These are phyloP conservation scores for Toxonevra muliebris DNA, from an alignment of 2,888 invertebrate species.

Conservation along the genomic window DNA sequence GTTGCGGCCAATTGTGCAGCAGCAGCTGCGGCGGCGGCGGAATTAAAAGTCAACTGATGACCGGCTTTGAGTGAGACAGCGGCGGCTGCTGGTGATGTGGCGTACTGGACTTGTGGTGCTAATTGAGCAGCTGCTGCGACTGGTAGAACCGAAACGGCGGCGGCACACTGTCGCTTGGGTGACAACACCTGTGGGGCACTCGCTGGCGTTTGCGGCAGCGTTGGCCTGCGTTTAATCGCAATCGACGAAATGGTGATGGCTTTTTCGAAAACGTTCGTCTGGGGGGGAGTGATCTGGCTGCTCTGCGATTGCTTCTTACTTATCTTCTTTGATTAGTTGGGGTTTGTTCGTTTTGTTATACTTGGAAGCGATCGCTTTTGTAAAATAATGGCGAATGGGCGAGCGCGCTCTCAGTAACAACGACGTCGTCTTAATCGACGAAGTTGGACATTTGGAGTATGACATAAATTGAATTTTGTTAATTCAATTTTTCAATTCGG, in stretches of 20 bases:
- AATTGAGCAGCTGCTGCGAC: constrained; percentile 60
- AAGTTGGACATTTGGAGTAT: too few species aligned
- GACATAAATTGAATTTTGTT: too few species aligned
- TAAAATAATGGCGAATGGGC: too few species aligned
- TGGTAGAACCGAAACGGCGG: constrained; percentile 63
- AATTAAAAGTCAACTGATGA: constrained; percentile 54
- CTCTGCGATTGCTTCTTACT: not conserved
- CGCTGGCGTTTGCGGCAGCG: constrained; percentile 67
- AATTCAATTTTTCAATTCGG: too few species aligned
- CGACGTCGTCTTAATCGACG: not conserved
- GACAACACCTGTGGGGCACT: constrained; percentile 66
- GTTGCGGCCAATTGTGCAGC: constrained; percentile 49
- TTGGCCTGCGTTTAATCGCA: constrained; percentile 67
- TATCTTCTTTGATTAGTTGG: not conserved
- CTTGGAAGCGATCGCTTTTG: too few species aligned
- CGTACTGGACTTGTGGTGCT: constrained; percentile 51
- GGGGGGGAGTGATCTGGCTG: constrained; percentile 52
- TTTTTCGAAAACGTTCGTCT: constrained; percentile 63
- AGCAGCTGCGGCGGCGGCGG: constrained; percentile 46
- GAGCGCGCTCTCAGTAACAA: not conserved
- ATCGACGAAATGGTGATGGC: constrained; percentile 67
- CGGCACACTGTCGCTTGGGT: constrained; percentile 66
- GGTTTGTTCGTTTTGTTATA: not conserved
- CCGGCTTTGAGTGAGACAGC: constrained; percentile 56
- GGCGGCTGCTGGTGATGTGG: constrained; percentile 63